A percentile compares a stretch with the other conserved stretches of the same genome.
phyloP scores from a whole-genome alignment of 1,140 invertebrate genomes.

The Eubasilissa regina region DNA sequence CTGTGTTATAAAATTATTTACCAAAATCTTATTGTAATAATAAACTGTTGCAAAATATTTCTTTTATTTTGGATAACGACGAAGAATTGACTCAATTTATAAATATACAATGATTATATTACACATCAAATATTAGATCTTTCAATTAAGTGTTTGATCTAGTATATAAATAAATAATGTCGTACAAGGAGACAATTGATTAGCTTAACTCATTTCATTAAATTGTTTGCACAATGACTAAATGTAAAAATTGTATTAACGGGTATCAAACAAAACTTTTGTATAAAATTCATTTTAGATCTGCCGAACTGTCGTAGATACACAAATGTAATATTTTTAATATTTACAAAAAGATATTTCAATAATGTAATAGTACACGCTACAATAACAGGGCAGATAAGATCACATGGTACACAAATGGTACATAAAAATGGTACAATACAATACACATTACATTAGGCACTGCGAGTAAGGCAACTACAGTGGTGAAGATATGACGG shows the following conservation, averaged over 20 bases:
- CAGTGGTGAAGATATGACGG: slow-evolving; percentile 69
- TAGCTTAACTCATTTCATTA: background rate
- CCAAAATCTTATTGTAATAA: background rate
- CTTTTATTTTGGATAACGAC: slow-evolving; percentile 22
- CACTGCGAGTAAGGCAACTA: slow-evolving; percentile 74
- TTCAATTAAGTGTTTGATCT: background rate
- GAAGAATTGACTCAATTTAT: slow-evolving; percentile 34
- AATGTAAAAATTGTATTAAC: slow-evolving; percentile 35
- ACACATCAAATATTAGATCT: slow-evolving; percentile 4
- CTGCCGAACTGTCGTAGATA: slow-evolving; percentile 51
- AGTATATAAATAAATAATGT: slow-evolving; percentile 14
- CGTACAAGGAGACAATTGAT: background rate
- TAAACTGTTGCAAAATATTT: slow-evolving; percentile 20
- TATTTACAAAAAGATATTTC: slow-evolving; percentile 58
- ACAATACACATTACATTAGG: slow-evolving; percentile 69
- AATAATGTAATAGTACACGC: slow-evolving; percentile 59
- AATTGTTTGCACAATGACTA: slow-evolving; percentile 1
- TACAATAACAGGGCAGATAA: slow-evolving; percentile 61
- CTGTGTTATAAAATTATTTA: slow-evolving; percentile 25
- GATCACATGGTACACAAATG: slow-evolving; percentile 63
- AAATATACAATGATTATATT: slow-evolving; percentile 33
- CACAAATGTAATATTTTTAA: slow-evolving; percentile 52
- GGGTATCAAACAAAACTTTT: slow-evolving; percentile 10
- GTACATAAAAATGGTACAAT: slow-evolving; percentile 67
- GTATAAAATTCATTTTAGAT: slow-evolving; percentile 57